phyloP scores from a whole-genome alignment of 2,888 invertebrate genomes.

The Apamea epomidion region DNA sequence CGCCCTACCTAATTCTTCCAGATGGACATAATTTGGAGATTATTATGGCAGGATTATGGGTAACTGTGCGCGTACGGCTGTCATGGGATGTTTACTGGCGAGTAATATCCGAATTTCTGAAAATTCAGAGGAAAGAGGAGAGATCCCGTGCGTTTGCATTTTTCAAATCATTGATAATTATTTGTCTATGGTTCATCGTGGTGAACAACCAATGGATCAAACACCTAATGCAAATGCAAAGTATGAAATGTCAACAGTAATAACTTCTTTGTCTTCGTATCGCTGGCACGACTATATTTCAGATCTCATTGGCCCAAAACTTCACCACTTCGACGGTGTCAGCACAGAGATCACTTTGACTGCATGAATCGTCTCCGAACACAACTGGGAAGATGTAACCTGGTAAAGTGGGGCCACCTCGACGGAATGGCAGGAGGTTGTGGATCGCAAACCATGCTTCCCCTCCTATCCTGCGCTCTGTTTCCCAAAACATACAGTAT shows the following conservation, averaged over 20 bases:
- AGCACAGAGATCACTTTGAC: not conserved
- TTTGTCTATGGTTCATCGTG: not conserved
- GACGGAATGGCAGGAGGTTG: too few relatives aligned
- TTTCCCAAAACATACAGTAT: too few relatives aligned
- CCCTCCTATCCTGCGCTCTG: not conserved
- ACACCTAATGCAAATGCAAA: not conserved
- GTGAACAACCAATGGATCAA: not conserved
- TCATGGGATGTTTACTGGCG: not conserved
- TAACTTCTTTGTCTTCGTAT: not conserved
- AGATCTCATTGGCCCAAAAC: not conserved
- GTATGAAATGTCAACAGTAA: not conserved
- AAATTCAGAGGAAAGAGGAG: not conserved
- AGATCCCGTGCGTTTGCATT: not conserved
- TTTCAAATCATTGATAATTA: not conserved
- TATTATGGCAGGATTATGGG: constrained; percentile 3
- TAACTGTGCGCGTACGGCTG: not conserved
- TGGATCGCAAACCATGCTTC: not conserved
- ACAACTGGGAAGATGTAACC: too few relatives aligned
- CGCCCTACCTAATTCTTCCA: not conserved
- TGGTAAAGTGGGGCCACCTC: too few relatives aligned
- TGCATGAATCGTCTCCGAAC: not conserved
- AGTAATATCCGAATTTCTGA: not conserved
- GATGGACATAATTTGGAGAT: constrained; percentile 29
- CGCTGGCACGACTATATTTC: not conserved
- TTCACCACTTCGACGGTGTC: not conserved